Evolutionary conservation across 2,888 invertebrate species (phyloP).

Genomic region (Dorcus hopei): DNA sequence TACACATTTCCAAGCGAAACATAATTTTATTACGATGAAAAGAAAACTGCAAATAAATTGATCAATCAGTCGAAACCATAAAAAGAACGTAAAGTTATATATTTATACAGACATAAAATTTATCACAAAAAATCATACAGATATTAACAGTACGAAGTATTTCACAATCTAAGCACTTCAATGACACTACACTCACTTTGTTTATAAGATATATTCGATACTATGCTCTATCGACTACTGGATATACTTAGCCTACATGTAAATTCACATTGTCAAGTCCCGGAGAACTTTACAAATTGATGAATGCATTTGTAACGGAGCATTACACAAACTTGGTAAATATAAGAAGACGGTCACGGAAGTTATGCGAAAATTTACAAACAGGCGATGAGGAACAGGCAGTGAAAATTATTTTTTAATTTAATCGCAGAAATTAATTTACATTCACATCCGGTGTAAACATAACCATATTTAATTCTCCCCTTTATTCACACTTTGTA

Average conservation of each 20-base stretch:
- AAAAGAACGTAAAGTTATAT: background rate
- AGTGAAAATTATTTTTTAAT: no score
- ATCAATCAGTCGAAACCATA: background rate
- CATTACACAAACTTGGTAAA: no score
- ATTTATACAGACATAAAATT: conserved; percentile 9
- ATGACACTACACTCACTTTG: conserved; percentile 47
- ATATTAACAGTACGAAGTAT: conserved; percentile 37
- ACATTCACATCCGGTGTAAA: no score
- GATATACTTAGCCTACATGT: conserved; percentile 45
- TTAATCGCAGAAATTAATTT: no score
- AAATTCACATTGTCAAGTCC: conserved; percentile 42
- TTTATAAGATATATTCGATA: conserved; percentile 47
- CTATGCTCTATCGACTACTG: conserved; percentile 48
- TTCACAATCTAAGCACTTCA: conserved; percentile 44
- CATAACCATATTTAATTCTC: no score
- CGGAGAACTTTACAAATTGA: conserved; percentile 14
- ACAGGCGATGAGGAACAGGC: no score
- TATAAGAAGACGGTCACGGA: no score
- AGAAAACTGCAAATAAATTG: background rate
- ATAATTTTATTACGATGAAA: background rate
- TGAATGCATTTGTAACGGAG: no score
- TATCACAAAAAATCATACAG: conserved; percentile 4
- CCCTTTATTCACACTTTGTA: no score
- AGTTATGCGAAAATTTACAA: no score
- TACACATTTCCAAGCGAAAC: no score